Evolutionary conservation across 2,797 vertebrate species (phyloP).

Genomic region (Apogon hyalosoma): DNA sequence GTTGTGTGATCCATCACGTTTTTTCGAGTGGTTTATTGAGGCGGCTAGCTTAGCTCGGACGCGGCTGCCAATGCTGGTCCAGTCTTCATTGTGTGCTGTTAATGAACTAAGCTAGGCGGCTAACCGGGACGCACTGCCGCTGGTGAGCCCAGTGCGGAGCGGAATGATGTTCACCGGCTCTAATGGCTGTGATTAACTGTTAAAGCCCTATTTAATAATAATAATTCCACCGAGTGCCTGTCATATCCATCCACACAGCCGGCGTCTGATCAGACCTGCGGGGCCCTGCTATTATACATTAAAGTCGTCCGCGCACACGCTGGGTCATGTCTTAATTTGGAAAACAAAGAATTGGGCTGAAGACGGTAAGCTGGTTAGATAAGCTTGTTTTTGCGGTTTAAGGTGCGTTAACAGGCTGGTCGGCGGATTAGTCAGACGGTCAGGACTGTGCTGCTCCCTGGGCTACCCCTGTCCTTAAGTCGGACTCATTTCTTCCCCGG

Average conservation of each 20-base stretch:
- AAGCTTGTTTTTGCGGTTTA: constrained; percentile 63
- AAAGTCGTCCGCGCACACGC: constrained; percentile 40
- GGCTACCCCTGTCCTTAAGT: constrained; percentile 15
- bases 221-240: constrained; percentile 12
- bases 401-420: constrained; percentile 59
- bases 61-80: constrained; percentile 37
- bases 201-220: constrained; percentile 3
- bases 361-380: constrained; percentile 76
- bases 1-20: constrained; percentile 6
- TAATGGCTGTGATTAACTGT: constrained; percentile 48
- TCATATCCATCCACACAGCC: constrained; percentile 5
- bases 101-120: constrained; percentile 64
- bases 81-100: constrained; percentile 42
- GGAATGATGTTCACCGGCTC: constrained; percentile 55
- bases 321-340: constrained; percentile 75
- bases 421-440: constrained; percentile 57
- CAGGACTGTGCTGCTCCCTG: constrained; percentile 37
- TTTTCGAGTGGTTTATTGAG: constrained; percentile 25
- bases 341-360: constrained; percentile 80
- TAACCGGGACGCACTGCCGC: constrained; percentile 60
- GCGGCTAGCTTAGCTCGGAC: constrained; percentile 1
- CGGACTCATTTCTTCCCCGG: constrained; percentile 28
- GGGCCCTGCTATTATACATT: constrained; percentile 41
- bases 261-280: constrained; percentile 1
- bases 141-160: constrained; percentile 58